phyloP scores from a whole-genome alignment of 2,888 invertebrate species.

The Rosalia funebris region DNA sequence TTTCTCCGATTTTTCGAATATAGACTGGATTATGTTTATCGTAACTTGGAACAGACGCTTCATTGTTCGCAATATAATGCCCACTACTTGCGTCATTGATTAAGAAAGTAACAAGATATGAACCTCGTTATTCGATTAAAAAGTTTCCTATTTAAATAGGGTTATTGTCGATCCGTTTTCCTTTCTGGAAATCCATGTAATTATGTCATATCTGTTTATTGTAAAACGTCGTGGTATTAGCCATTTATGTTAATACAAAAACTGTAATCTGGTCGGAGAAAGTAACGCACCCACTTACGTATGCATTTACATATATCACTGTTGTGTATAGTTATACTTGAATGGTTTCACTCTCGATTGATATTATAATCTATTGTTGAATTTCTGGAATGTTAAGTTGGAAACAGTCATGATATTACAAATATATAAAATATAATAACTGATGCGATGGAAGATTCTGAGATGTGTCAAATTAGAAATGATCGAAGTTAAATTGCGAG shows the following conservation, averaged over 20 bases:
- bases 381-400: too few species aligned
- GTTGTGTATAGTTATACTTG: background rate
- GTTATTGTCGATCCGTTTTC: background rate
- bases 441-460: too few species aligned
- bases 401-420: too few species aligned
- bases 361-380: too few species aligned
- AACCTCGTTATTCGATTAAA: background rate
- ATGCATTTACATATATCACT: background rate
- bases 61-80: too few species aligned
- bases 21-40: too few species aligned
- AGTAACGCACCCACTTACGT: background rate
- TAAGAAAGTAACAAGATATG: background rate
- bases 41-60: too few species aligned
- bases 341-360: background rate
- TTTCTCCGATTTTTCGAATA: too few species aligned
- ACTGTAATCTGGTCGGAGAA: background rate
- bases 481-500: too few species aligned
- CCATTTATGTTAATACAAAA: background rate
- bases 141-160: background rate
- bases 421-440: too few species aligned
- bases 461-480: too few species aligned
- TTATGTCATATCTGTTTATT: conserved; percentile 5
- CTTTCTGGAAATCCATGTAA: background rate
- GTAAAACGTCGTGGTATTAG: background rate
- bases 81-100: background rate